Base-by-base conservation (phyloP, 1,140 invertebrate genomes). In the Drosophila kepulauana region DNA sequence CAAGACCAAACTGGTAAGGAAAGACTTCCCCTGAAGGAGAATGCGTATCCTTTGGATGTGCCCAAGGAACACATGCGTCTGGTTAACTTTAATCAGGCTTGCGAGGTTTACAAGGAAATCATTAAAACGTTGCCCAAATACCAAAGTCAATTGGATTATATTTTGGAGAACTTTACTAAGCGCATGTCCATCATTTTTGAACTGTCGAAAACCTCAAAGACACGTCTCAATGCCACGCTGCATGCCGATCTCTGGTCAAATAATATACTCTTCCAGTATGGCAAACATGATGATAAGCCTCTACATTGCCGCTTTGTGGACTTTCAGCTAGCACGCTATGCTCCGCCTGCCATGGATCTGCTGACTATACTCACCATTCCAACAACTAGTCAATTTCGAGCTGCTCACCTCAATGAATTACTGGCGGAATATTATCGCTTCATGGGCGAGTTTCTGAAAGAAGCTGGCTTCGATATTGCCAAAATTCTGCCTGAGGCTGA, bases 201-300 rank as follows among this genome's bases (percentile, higher is more conserved):
- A 8, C 91, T 94, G 1, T 85, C 93, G 25, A 92, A 93, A 68
- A 93, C 93, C 0, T 94, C 94, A 1, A 38, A 79, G 3, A 93
- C 82, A 16, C 94, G 93, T 52, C 85, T 91, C n/a, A 96, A 95
- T 65, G 94, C 94, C 0, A 77, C 95, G 0, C 91, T 92, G 15
- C 95, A 95, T 82, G 94, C 94, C 0, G 94, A 96, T 91, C 74
- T 95, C 3, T 95, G 95, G 94, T 82, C 93, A 1, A 95, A 95
- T 75, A 96, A 96, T 81, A 82, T 95, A 7, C 93, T 96, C 78
- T 94, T 95, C 43, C 95, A 94, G 81, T 94, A 94, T 66, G 84
- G 93, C 1, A 79, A 84, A 3, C 86, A 92, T 61, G 79, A 92
- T 1, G 70, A 87, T 0, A 77, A 5, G n/a, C 90, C 93, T 4